phyloP scores from a whole-genome alignment of 2,113 vertebrate species.

The Oenanthe melanoleuca region DNA sequence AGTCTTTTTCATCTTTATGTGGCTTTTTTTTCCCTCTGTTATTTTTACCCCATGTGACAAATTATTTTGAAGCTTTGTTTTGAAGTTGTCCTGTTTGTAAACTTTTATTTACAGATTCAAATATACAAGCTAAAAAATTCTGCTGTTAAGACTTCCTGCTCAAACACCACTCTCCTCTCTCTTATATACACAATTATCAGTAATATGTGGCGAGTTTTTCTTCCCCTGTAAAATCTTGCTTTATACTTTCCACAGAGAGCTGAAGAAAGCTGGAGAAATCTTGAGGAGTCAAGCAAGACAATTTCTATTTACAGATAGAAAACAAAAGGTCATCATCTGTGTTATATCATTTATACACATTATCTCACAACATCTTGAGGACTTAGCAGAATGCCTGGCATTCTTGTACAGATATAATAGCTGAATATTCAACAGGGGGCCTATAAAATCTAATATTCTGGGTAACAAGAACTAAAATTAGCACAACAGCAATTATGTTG shows the following conservation, averaged over 20 bases:
- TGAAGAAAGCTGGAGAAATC: neutral
- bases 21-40: neutral
- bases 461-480: neutral
- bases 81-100: neutral
- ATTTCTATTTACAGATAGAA: neutral
- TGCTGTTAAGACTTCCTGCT: neutral
- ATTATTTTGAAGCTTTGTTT: neutral
- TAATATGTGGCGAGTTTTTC: neutral
- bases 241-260: neutral
- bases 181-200: neutral
- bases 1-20: neutral
- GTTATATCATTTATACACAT: neutral
- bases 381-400: neutral
- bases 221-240: neutral
- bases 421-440: fast-evolving
- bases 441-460: neutral
- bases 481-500: neutral
- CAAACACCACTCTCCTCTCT: neutral
- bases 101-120: neutral
- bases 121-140: neutral
- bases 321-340: neutral
- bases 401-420: neutral
- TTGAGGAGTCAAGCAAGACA: neutral
- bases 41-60: neutral
- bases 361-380: neutral